A percentile compares a stretch with the other conserved stretches of the same genome.
Conservation (phyloP, 2,888 invertebrate genomes). For the Stenodema calcarata region DNA sequence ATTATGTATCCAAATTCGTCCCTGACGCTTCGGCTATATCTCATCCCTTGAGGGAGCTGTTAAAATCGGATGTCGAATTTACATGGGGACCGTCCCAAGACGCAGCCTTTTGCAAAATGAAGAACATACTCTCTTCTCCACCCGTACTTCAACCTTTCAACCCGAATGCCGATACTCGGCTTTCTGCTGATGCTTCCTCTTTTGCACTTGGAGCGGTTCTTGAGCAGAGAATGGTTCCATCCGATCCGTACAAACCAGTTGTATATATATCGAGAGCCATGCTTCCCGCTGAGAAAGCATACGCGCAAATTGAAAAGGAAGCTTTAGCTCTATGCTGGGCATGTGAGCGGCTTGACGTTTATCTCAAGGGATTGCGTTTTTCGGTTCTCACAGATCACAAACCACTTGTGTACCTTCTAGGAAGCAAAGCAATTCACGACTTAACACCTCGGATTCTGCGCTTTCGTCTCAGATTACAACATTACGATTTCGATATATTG, state of each 20-base stretch:
- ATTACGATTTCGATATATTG: neutral
- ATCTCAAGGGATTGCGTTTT: no score
- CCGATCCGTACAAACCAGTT: neutral
- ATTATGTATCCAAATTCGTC: neutral
- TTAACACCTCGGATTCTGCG: neutral
- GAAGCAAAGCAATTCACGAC: no score
- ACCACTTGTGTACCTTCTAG: no score
- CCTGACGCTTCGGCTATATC: neutral
- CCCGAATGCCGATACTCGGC: neutral
- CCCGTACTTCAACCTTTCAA: neutral
- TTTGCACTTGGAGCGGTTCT: neutral
- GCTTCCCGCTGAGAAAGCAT: no score
- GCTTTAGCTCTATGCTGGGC: neutral
- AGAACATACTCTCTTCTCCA: neutral
- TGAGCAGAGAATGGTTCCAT: slow-evolving; percentile 29
- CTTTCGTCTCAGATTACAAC: neutral
- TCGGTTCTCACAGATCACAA: no score
- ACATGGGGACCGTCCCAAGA: neutral
- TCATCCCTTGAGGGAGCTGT: neutral
- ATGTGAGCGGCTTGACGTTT: neutral
- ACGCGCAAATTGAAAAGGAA: no score
- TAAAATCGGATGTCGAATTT: neutral
- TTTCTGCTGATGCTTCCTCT: neutral
- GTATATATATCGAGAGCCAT: no score
- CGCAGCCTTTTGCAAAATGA: neutral